Percentiles rank a stretch among this genome's conserved stretches.
Conservation (phyloP, 1,140 invertebrate genomes). For the Pachyrhynchus sulphureomaculatus region DNA sequence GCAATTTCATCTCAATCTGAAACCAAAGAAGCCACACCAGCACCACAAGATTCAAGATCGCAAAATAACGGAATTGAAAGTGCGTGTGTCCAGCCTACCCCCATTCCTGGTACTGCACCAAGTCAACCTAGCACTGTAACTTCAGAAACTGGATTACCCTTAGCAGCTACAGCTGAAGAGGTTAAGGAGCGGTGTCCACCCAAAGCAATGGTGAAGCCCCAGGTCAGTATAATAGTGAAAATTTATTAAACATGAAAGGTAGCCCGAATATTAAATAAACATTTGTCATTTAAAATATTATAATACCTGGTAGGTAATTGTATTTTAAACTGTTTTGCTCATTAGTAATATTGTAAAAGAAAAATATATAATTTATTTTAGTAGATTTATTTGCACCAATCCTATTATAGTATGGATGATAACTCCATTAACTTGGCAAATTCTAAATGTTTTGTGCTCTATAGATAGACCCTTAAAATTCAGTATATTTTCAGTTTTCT, state of each 20-base stretch:
- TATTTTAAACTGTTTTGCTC: too few relatives aligned
- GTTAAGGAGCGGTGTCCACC: constrained; percentile 60
- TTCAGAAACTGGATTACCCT: constrained; percentile 48
- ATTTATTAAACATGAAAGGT: background rate
- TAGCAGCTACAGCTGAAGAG: constrained; percentile 58
- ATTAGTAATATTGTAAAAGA: too few relatives aligned
- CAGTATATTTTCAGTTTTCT: too few relatives aligned
- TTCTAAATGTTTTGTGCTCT: too few relatives aligned
- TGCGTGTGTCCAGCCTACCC: constrained; percentile 38
- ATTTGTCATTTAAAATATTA: too few relatives aligned
- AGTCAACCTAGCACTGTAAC: constrained; percentile 39
- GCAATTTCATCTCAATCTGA: constrained; percentile 30
- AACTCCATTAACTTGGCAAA: too few relatives aligned
- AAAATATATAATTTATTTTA: too few relatives aligned
- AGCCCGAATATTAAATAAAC: too few relatives aligned
- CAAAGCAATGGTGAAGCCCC: constrained; percentile 95
- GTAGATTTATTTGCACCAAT: too few relatives aligned
- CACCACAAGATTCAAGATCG: constrained; percentile 23
- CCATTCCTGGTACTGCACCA: constrained; percentile 45
- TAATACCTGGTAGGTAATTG: too few relatives aligned
- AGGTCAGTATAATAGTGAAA: constrained; percentile 50
- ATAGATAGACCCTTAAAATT: too few relatives aligned
- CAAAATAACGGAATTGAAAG: constrained; percentile 16
- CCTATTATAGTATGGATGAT: too few relatives aligned
- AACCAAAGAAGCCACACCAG: constrained; percentile 22